phyloP scores from a whole-genome alignment of 2,113 vertebrate species.

The Chrysochloris asiatica region DNA sequence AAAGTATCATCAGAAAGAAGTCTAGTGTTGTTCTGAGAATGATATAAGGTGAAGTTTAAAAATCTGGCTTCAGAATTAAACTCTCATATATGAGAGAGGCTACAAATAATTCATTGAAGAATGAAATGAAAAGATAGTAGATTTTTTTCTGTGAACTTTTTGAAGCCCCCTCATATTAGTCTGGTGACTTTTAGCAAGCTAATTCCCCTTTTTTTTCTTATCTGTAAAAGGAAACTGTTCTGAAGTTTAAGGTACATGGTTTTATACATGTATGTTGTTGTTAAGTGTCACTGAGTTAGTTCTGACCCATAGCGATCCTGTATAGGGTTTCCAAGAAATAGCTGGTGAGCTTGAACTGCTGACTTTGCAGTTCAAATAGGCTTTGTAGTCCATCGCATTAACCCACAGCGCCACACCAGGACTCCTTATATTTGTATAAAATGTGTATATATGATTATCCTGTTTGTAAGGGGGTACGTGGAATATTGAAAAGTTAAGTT shows the following conservation, averaged over 20 bases:
- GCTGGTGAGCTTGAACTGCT: too few relatives aligned
- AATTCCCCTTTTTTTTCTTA: neutral
- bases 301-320: too few relatives aligned
- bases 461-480: neutral
- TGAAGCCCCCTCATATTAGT: neutral
- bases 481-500: neutral
- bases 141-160: too few relatives aligned
- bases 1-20: slow-evolving; percentile 1
- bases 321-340: too few relatives aligned
- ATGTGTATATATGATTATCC: neutral
- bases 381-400: too few relatives aligned
- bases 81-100: neutral
- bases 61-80: slow-evolving; percentile 15
- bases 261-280: too few relatives aligned
- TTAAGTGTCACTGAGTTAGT: too few relatives aligned
- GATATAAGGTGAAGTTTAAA: neutral
- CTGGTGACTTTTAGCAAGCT: neutral
- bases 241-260: neutral
- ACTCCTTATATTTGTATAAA: too few relatives aligned
- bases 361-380: too few relatives aligned
- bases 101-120: too few relatives aligned
- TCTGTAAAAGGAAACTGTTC: slow-evolving; percentile 6
- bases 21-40: neutral
- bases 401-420: too few relatives aligned
- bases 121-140: too few relatives aligned